These are phyloP conservation scores for Cyanistes caeruleus DNA, from an alignment of 2,113 vertebrate species.

Conservation along the genomic window DNA sequence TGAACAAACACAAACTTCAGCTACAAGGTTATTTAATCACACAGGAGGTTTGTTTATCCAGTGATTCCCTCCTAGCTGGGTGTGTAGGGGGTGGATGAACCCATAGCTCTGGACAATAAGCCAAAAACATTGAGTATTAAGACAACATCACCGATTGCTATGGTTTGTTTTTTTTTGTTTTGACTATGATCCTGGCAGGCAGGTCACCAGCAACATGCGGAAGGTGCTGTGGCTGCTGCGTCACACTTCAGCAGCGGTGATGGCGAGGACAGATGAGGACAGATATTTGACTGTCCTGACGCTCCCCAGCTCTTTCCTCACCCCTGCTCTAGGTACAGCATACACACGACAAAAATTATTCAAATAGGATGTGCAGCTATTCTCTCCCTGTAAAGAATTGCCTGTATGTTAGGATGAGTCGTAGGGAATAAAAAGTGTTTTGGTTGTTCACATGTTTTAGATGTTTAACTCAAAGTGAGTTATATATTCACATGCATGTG, in stretches of 20 bases:
- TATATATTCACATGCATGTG: neutral
- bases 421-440: neutral
- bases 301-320: neutral
- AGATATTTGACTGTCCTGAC: fast-evolving
- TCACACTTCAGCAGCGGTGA: neutral
- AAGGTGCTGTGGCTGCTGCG: neutral
- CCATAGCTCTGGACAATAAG: fast-evolving
- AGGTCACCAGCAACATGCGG: neutral
- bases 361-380: neutral
- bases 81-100: neutral
- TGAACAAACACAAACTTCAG: neutral
- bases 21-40: neutral
- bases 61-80: neutral
- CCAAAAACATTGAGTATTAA: neutral
- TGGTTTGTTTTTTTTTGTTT: neutral
- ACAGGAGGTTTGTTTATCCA: neutral
- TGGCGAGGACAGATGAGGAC: neutral
- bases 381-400: neutral
- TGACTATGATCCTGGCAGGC: neutral
- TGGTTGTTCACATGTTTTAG: fast-evolving
- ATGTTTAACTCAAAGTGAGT: neutral
- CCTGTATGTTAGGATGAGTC: neutral
- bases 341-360: fast-evolving
- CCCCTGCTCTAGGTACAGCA: neutral
- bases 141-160: neutral